phyloP scores from a whole-genome alignment of 2,888 invertebrate species.

The Keiferia lycopersicella region DNA sequence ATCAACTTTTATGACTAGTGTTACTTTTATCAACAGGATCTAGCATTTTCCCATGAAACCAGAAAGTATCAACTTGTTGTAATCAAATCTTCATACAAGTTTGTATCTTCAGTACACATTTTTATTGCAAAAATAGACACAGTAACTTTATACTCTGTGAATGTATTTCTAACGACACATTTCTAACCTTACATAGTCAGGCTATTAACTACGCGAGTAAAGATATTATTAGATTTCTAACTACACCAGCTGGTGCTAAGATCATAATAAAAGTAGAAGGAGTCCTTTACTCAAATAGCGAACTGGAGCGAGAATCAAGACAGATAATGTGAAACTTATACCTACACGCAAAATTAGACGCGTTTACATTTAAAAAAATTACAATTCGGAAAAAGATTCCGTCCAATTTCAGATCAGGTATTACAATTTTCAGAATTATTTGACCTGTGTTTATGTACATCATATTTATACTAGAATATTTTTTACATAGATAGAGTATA shows the following conservation, averaged over 20 bases:
- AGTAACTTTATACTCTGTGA: not conserved
- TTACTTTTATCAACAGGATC: not conserved
- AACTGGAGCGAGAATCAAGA: no score
- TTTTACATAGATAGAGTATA: no score
- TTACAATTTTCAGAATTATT: no score
- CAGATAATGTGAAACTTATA: no score
- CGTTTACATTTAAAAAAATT: no score
- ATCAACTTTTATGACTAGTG: not conserved
- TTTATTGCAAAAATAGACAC: conserved; percentile 4
- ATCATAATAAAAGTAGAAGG: no score
- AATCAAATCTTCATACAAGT: not conserved
- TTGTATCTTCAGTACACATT: not conserved
- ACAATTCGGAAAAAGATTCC: no score
- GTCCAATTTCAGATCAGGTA: no score
- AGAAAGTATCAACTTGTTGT: not conserved
- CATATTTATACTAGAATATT: no score
- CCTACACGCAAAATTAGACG: no score
- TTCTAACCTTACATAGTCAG: not conserved
- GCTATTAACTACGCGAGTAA: not conserved
- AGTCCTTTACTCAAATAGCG: no score
- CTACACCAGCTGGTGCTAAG: not conserved
- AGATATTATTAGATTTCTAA: conserved; percentile 15
- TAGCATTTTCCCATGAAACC: not conserved
- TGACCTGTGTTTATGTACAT: no score
- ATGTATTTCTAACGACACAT: conserved; percentile 3